These are phyloP conservation scores for Ectropis grisescens DNA, from an alignment of 1,140 invertebrate genomes.

Conservation along the genomic window DNA sequence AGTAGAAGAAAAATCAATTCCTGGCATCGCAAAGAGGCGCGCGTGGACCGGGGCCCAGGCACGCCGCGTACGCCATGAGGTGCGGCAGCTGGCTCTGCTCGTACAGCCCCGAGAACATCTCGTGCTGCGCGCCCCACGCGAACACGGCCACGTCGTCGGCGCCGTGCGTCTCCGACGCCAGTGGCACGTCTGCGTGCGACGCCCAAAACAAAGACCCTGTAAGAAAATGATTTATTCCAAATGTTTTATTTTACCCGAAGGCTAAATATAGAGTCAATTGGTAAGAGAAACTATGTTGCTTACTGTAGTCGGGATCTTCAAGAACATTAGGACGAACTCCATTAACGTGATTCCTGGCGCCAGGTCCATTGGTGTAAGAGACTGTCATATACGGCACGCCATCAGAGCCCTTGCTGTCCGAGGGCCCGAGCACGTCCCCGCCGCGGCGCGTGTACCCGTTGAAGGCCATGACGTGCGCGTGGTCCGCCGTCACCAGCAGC, in stretches of 20 bases:
- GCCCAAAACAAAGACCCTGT: conserved; percentile 33
- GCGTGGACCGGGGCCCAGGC: conserved; percentile 29
- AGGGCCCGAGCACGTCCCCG: conserved; percentile 70
- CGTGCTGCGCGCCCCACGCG: conserved; percentile 74
- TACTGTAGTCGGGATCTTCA: conserved; percentile 43
- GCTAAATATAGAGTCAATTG: neutral
- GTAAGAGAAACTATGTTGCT: conserved; percentile 8
- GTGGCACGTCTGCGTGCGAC: conserved; percentile 44
- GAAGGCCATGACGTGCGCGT: too few relatives aligned
- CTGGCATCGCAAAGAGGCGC: too few relatives aligned
- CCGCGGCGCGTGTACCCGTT: too few relatives aligned
- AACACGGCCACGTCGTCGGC: conserved; percentile 76
- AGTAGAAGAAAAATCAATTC: too few relatives aligned
- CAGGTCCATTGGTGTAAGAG: conserved; percentile 82
- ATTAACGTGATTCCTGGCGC: conserved; percentile 52
- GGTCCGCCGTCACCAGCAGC: too few relatives aligned
- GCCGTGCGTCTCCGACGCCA: too few relatives aligned
- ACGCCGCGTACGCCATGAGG: too few relatives aligned
- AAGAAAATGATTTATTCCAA: neutral
- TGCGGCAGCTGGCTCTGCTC: too few relatives aligned
- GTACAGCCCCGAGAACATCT: too few relatives aligned
- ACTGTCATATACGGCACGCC: conserved; percentile 78
- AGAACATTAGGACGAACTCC: conserved; percentile 47
- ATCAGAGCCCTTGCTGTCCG: conserved; percentile 46
- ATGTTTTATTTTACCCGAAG: neutral